Conservation (phyloP, 2,888 invertebrate species). For the Azorinus chamasolen region DNA sequence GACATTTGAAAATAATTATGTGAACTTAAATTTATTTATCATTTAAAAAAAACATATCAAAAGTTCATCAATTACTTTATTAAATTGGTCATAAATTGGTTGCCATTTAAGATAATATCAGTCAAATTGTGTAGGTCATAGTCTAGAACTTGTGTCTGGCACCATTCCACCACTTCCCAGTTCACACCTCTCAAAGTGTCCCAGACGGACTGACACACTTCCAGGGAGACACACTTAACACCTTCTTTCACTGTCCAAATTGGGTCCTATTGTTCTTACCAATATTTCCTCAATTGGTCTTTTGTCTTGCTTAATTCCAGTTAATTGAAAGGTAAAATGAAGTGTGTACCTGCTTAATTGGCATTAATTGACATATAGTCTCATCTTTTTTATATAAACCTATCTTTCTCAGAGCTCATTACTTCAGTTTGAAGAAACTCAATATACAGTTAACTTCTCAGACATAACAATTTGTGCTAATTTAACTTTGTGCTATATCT, state of each 20-base stretch:
- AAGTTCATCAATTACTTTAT: no score
- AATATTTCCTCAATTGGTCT: conserved; percentile 27
- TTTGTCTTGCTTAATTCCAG: conserved; percentile 25
- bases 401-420: not conserved
- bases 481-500: no score
- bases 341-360: not conserved
- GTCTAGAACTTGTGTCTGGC: no score
- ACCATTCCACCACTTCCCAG: no score
- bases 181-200: not conserved
- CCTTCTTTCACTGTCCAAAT: not conserved
- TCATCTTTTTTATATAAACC: conserved; percentile 19
- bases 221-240: not conserved
- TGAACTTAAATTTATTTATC: no score
- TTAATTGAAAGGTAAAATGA: not conserved
- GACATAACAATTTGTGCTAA: no score
- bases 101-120: no score
- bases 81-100: no score
- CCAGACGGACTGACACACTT: conserved; percentile 40
- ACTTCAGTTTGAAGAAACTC: conserved; percentile 19
- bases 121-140: no score
- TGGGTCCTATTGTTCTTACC: conserved; percentile 9
- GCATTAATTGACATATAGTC: conserved; percentile 11
- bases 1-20: no score
- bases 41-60: no score
- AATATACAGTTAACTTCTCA: no score